phyloP scores from a whole-genome alignment of 2,888 invertebrate species.

The Chymomyza procnemis region DNA sequence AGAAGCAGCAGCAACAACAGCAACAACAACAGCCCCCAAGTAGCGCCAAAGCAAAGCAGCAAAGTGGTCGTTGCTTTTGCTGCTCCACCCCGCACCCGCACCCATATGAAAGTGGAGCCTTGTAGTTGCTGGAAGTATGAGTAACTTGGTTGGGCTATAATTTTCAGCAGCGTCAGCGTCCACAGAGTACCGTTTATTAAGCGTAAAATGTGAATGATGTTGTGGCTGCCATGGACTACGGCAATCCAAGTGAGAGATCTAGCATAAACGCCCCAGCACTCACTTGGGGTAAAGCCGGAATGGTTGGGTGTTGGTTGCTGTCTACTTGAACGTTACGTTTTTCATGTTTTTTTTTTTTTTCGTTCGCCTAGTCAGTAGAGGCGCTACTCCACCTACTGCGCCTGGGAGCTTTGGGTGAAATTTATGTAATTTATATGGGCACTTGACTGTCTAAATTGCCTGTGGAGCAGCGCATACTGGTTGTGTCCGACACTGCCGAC shows the following conservation, averaged over 20 bases:
- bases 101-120: neutral
- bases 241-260: neutral
- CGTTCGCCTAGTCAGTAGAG: neutral
- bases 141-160: neutral
- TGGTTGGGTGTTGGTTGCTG: neutral
- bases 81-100: neutral
- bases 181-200: slow-evolving; percentile 28
- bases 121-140: neutral
- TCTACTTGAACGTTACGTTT: slow-evolving; percentile 7
- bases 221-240: neutral
- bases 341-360: neutral
- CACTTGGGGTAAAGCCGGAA: neutral
- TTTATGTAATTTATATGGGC: slow-evolving; percentile 79
- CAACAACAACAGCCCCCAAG: neutral
- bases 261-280: slow-evolving; percentile 21
- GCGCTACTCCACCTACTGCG: neutral
- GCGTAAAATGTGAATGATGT: slow-evolving; percentile 31
- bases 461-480: slow-evolving; percentile 69
- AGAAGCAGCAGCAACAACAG: neutral
- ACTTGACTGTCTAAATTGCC: slow-evolving; percentile 79
- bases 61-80: slow-evolving; percentile 5
- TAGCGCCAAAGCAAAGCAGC: slow-evolving; percentile 4
- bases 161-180: neutral
- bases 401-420: slow-evolving; percentile 64
- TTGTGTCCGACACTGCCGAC: neutral